Percentiles rank a stretch among this genome's conserved stretches.
Conservation (phyloP, 2,797 vertebrate genomes). For the Chaetodon trifasciatus region DNA sequence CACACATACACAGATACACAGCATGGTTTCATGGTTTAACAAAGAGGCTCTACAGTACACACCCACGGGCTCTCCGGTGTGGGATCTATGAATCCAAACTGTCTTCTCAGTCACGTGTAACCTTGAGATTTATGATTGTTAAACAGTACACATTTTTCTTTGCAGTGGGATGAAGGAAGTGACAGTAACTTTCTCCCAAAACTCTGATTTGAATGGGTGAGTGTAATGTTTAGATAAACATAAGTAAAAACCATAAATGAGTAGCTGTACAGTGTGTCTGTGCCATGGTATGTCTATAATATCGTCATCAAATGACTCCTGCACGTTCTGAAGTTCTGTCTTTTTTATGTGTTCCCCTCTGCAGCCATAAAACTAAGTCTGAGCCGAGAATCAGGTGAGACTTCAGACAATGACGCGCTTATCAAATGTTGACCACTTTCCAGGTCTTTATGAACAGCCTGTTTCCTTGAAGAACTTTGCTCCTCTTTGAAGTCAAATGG, state of each 20-base stretch:
- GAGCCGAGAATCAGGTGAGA: slow-evolving; percentile 67
- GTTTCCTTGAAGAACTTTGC: slow-evolving; percentile 39
- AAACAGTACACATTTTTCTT: background rate
- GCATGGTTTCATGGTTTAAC: background rate
- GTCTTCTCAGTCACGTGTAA: background rate
- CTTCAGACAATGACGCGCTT: background rate
- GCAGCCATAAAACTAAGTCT: slow-evolving; percentile 46
- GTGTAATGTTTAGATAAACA: slow-evolving; percentile 24
- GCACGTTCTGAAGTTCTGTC: background rate
- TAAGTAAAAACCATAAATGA: background rate
- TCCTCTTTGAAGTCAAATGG: background rate
- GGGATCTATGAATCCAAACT: background rate
- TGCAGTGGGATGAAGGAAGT: slow-evolving; percentile 77
- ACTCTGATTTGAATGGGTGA: slow-evolving; percentile 63
- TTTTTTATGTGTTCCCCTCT: slow-evolving; percentile 1
- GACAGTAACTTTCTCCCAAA: slow-evolving; percentile 65
- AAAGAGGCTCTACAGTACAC: background rate
- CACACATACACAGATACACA: background rate
- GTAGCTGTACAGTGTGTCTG: background rate
- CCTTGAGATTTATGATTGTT: background rate
- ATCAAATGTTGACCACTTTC: slow-evolving; percentile 8
- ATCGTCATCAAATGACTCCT: background rate
- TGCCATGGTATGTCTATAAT: background rate
- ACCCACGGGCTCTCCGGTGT: background rate
- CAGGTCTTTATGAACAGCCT: background rate